Evolutionary conservation across 2,113 vertebrate genomes (phyloP), one percentile per base, ranked within the genome.

Genomic region (Erpornis zantholeuca): DNA sequence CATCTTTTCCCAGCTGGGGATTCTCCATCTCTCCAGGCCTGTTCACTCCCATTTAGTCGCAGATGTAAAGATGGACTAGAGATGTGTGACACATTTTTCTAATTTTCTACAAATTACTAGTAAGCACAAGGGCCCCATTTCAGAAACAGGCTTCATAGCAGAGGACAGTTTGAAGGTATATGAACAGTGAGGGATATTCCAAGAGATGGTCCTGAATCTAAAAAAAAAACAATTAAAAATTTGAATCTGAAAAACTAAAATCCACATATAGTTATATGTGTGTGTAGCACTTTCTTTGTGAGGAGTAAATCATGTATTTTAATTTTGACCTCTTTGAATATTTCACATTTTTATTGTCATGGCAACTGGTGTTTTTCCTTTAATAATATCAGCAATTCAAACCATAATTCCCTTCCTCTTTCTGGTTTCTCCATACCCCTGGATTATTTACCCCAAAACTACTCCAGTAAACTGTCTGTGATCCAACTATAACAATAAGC

Each of bases 341-440:
- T 92, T 96, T 92, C 88, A 88, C 73, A 88, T 92, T 95, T 94
- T 93, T 94, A 97, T 96, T 92, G 96, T 97, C 92, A 95, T 95
- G 88, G 96, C 80, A 97, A 96, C 92, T 86, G 64, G 47, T 90
- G 52, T 29, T 94, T 96, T 92, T 88, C 47, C 42, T 83, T 90
- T 88, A 93, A 76, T 88, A 95, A 90, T 88, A 88, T 31, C 82
- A 88, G 71, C 59, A 63, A 63, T 88, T 93, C 71, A 88, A 73
- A 92, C 63, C 3, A 19, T 70, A 70, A 73, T 92, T 92, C 38
- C 42, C 27, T 86, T 92, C 63, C 16, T 12, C 17, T 90, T 92
- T 60, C 35, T 86, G 54, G 11, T 14, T 94, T 82, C 47, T 86
- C 56, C 29, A 10, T 21, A 77, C 56, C 60, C 20, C 54, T 80